Conservation (phyloP, 2,888 invertebrate species). For the Drosophila anomelani region DNA sequence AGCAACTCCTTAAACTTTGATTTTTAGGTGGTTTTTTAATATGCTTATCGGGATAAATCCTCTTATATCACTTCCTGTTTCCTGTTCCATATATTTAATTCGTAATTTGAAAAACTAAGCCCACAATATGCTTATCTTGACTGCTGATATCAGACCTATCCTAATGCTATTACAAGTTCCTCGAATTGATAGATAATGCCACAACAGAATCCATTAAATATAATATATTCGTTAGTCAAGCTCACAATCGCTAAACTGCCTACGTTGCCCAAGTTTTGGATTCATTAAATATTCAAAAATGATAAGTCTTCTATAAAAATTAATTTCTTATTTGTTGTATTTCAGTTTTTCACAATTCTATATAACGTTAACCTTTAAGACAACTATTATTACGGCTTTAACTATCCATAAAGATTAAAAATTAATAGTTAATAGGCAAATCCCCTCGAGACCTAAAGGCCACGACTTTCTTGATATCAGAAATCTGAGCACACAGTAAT, state of each 20-base stretch:
- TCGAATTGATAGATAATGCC: background rate
- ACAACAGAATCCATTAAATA: background rate
- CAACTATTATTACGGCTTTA: too few species aligned
- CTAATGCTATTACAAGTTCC: constrained; percentile 4
- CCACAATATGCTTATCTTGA: constrained; percentile 9
- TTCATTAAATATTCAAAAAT: background rate
- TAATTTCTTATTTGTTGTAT: background rate
- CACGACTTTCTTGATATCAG: background rate
- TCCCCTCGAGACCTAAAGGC: background rate
- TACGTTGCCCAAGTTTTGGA: background rate
- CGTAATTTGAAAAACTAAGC: background rate
- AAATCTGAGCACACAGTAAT: background rate
- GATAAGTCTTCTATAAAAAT: background rate
- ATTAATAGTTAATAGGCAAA: background rate
- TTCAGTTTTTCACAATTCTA: background rate
- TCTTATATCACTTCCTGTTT: background rate
- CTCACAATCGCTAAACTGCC: background rate
- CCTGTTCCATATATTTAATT: background rate
- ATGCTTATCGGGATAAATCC: rapidly evolving
- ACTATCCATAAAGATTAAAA: background rate
- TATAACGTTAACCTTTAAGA: too few species aligned
- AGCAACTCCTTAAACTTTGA: background rate
- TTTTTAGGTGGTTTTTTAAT: background rate
- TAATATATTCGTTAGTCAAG: background rate
- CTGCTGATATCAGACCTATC: constrained; percentile 3